Percentiles rank a stretch among this genome's conserved stretches.
Evolutionary conservation across 2,888 invertebrate genomes (phyloP).

Genomic region (Melinopterus prodromus): DNA sequence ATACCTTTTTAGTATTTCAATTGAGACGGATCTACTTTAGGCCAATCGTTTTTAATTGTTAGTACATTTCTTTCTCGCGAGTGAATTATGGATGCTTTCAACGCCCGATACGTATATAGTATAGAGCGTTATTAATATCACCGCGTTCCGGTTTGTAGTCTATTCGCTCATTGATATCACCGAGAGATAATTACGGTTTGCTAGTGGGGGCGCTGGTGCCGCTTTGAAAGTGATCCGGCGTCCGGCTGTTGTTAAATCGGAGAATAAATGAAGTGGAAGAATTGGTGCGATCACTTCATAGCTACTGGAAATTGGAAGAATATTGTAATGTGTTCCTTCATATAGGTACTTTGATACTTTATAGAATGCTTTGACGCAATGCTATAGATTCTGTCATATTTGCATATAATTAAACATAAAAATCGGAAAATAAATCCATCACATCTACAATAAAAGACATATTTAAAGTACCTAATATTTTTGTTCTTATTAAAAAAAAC

Average conservation of each 20-base stretch:
- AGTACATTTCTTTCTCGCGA: background rate
- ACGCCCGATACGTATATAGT: background rate
- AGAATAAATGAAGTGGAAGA: background rate
- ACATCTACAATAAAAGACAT: too few relatives aligned
- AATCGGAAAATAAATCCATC: too few relatives aligned
- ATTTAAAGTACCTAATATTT: too few relatives aligned
- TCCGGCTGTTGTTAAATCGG: background rate
- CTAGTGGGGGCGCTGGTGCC: background rate
- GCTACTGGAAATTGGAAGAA: background rate
- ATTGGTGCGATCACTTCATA: background rate
- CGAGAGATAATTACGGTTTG: background rate
- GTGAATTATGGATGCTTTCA: background rate
- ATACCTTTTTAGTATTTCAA: background rate
- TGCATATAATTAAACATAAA: too few relatives aligned
- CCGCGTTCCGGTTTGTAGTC: background rate
- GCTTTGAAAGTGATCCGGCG: background rate
- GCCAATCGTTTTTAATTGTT: background rate
- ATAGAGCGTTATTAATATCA: background rate
- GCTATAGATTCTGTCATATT: too few relatives aligned
- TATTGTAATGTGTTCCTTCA: too few relatives aligned
- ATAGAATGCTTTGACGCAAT: too few relatives aligned
- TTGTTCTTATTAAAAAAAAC: too few relatives aligned
- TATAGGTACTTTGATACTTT: too few relatives aligned
- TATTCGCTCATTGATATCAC: constrained; percentile 4
- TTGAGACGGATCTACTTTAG: background rate